Evolutionary conservation across 2,797 vertebrate species (phyloP).

Genomic region (Sciurus carolinensis): DNA sequence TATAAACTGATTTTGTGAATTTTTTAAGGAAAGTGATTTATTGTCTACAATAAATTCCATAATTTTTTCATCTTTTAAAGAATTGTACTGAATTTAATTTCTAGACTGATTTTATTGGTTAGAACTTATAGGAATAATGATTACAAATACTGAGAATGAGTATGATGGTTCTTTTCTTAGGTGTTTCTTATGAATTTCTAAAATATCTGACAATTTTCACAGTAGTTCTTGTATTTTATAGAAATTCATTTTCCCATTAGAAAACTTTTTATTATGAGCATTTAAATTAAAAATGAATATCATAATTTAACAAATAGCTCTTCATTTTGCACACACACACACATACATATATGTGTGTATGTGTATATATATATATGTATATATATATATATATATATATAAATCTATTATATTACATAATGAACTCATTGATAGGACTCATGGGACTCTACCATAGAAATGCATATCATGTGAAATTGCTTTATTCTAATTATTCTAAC

Average conservation of each 20-base stretch:
- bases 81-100: no score
- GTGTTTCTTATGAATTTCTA: not conserved
- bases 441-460: not conserved
- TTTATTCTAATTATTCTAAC: not conserved
- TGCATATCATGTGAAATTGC: not conserved
- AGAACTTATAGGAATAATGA: no score
- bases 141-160: not conserved
- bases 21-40: no score
- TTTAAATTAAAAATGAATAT: not conserved
- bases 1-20: no score
- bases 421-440: not conserved
- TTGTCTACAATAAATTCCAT: no score
- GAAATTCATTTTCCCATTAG: not conserved
- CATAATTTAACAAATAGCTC: not conserved
- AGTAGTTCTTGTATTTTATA: not conserved
- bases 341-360: no score
- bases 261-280: not conserved
- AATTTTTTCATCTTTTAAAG: no score
- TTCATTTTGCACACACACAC: not conserved
- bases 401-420: no score
- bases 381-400: no score
- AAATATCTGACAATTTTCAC: not conserved
- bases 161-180: not conserved
- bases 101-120: no score
- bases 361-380: no score